Evolutionary conservation across 2,888 invertebrate species (phyloP), one percentile per base, ranked within the genome.

Genomic region (Parelbella ahira): DNA sequence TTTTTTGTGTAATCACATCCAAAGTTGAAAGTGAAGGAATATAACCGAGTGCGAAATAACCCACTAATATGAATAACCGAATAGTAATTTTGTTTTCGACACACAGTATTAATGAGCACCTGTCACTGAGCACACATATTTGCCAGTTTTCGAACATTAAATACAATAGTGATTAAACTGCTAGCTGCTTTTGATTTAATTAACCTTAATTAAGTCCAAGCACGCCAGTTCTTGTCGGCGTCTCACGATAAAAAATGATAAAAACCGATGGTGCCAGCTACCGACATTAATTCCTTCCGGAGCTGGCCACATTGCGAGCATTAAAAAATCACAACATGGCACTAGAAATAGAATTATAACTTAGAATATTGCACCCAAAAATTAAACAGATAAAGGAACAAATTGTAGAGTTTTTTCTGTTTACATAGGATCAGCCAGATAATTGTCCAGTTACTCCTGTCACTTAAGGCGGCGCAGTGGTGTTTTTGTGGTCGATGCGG

Each of bases 131-230:
- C 7, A 19, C 32, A 27, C 12, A 39, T 32, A 33, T 41, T 44
- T 43, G 50, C 39, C 43, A n/a, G 51, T 41, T 47, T 47, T 41
- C 46, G 45, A 52, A 44, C 44, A 45, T 49, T 63, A 64, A 60
- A 66, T 52, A 60, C 63, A 63, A 66, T 65, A 64, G 63, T 63
- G 61, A 59, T 45, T 53, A 58, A 58, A 62, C 52, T 53, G 46
- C 39, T 47, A 30, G 53, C 53, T 49, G 53, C 57, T 57, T 53
- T 62, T 65, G 68, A 64, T 74, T 79, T 75, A 77, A 84, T 83
- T 82, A 79, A 68, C 63, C 64, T 74, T 75, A 83, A 81, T 81
- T 76, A 78, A 68, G 63, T 68, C 58, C 63, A 65, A 68, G 55
- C 64, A 65, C 53, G 60, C 58, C 46, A 54, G 52, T 56, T 60